A percentile compares a stretch with the other conserved stretches of the same genome.
phyloP scores from a whole-genome alignment of 2,113 vertebrate genomes.

The Tapirus terrestris region DNA sequence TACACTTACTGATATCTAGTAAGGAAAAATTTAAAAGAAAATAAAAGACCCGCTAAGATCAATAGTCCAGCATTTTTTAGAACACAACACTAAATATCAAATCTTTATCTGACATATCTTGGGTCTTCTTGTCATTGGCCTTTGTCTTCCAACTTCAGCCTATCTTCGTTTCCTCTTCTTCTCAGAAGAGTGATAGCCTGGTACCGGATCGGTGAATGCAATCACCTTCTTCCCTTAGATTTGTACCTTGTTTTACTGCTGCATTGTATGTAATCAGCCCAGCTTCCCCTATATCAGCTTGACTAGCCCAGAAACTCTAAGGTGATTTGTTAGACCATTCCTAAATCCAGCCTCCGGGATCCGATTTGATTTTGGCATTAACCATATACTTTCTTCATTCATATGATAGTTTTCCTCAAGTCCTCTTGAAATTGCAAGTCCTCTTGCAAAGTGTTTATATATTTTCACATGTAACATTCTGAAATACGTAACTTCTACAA shows the following conservation, averaged over 20 bases:
- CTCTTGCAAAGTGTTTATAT: neutral
- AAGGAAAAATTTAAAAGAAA: neutral
- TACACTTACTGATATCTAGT: neutral
- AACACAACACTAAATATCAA: neutral
- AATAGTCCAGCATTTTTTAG: neutral
- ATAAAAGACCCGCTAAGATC: neutral
- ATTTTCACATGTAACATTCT: neutral
- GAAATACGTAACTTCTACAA: neutral
- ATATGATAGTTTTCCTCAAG: neutral
- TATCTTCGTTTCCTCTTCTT: neutral
- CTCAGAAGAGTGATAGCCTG: neutral
- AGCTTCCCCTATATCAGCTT: neutral
- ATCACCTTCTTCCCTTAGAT: neutral
- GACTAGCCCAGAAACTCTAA: neutral
- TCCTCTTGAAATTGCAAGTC: neutral
- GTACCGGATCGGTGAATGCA: neutral
- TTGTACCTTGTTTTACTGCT: neutral
- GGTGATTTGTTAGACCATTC: neutral
- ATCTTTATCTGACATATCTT: slow-evolving; percentile 24
- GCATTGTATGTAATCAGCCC: neutral
- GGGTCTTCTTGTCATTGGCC: neutral
- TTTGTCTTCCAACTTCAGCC: neutral
- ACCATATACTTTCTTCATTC: neutral
- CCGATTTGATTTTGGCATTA: neutral
- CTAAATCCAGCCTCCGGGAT: neutral